These are phyloP conservation scores for Ametastegia equiseti DNA, from an alignment of 2,888 invertebrate genomes.

Conservation along the genomic window DNA sequence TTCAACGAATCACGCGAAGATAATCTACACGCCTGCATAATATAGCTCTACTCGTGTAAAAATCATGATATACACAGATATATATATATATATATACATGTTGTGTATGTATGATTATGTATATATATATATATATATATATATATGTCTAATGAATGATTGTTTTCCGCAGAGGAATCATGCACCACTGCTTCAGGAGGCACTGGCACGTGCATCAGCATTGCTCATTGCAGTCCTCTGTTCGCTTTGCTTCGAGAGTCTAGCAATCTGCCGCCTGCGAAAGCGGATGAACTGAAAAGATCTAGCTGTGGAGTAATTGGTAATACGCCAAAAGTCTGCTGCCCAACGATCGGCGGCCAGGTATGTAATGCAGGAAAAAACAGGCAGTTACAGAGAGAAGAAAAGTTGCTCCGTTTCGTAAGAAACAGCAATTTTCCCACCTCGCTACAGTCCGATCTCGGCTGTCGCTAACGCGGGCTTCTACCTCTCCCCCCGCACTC, in stretches of 20 bases:
- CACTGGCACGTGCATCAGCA: slow-evolving; percentile 71
- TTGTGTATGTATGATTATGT: too few relatives aligned
- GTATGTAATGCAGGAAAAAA: background rate
- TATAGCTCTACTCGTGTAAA: too few relatives aligned
- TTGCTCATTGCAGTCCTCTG: slow-evolving; percentile 71
- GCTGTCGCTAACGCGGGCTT: too few relatives aligned
- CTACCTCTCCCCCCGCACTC: too few relatives aligned
- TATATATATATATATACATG: too few relatives aligned
- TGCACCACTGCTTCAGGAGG: slow-evolving; percentile 42
- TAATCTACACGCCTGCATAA: too few relatives aligned
- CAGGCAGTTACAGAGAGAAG: background rate
- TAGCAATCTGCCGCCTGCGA: slow-evolving; percentile 58
- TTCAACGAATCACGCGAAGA: too few relatives aligned
- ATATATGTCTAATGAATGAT: background rate
- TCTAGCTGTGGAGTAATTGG: slow-evolving; percentile 77
- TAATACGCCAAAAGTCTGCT: slow-evolving; percentile 74
- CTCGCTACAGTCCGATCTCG: too few relatives aligned
- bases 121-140: too few relatives aligned
- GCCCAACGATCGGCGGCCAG: slow-evolving; percentile 55
- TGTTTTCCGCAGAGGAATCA: background rate
- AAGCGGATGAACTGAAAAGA: slow-evolving; percentile 66
- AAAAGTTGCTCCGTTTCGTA: background rate
- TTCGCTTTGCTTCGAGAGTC: slow-evolving; percentile 65
- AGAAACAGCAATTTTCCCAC: too few relatives aligned
- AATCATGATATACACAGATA: too few relatives aligned